Conservation (phyloP, 2,113 vertebrate genomes). For the Meleagris gallopavo region DNA sequence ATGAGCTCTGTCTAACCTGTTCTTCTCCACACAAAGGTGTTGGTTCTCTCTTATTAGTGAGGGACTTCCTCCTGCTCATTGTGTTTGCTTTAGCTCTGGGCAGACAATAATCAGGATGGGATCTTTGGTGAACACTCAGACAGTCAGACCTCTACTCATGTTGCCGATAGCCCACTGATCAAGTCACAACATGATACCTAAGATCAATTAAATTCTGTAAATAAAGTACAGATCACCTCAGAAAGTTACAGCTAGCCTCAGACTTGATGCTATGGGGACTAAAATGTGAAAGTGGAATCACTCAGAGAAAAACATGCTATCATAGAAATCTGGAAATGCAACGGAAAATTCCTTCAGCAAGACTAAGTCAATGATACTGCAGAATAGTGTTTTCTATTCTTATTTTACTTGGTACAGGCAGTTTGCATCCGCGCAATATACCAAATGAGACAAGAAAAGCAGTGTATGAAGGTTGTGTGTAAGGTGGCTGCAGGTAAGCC, state of each 20-base stretch:
- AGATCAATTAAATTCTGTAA: not conserved
- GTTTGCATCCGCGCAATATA: not conserved
- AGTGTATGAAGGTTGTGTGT: not conserved
- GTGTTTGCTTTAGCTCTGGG: not conserved
- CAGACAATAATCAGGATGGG: not conserved
- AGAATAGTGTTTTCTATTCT: not conserved
- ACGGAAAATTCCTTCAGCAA: not conserved
- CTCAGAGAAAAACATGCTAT: not conserved
- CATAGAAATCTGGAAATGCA: not conserved
- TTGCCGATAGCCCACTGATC: not conserved
- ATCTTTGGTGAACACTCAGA: not conserved
- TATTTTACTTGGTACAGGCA: not conserved
- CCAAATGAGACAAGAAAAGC: not conserved
- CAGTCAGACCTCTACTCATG: not conserved
- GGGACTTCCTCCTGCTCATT: not conserved
- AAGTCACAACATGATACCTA: accelerated
- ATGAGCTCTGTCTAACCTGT: not conserved
- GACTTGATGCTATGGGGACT: not conserved
- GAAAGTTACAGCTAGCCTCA: not conserved
- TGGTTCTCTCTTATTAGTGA: conserved; percentile 8
- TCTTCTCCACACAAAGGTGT: not conserved
- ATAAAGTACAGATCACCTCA: not conserved
- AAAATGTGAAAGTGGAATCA: not conserved
- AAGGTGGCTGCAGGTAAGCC: accelerated
- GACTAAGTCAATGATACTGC: not conserved